Percentiles rank a stretch among this genome's conserved stretches.
phyloP scores from a whole-genome alignment of 92 coral and sea anemone genomes.

The Plumapathes pennacea region DNA sequence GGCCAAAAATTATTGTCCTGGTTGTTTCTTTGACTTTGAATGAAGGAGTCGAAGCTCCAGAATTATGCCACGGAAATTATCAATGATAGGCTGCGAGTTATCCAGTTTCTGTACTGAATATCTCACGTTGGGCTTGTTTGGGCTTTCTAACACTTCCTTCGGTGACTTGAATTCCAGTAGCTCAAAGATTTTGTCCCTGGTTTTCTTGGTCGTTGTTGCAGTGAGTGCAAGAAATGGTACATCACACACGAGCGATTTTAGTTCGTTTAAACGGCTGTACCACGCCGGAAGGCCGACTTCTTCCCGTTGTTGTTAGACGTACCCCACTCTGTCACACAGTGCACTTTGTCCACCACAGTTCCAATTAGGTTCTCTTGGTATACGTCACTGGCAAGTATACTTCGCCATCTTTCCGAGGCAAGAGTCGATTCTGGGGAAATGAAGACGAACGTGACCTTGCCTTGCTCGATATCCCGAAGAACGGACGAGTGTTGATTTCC shows the following conservation, averaged over 20 bases:
- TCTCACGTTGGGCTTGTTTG: conserved; percentile 28
- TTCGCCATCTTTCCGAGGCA: conserved; percentile 1
- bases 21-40: too few relatives aligned
- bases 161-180: conserved; percentile 19
- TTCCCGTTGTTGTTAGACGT: conserved; percentile 12
- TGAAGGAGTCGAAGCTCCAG: too few relatives aligned
- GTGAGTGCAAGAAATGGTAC: conserved; percentile 46
- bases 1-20: too few relatives aligned
- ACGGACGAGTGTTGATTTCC: conserved; percentile 11
- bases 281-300: conserved; percentile 17
- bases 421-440: conserved; percentile 46
- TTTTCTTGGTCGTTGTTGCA: conserved; percentile 35
- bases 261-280: conserved; percentile 28
- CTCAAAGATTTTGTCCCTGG: conserved; percentile 31
- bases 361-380: conserved; percentile 26
- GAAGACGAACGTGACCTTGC: conserved; percentile 16
- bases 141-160: conserved; percentile 29
- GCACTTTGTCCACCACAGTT: conserved; percentile 13
- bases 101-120: conserved; percentile 11
- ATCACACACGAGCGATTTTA: conserved; percentile 11
- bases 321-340: conserved; percentile 46
- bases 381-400: conserved; percentile 18
- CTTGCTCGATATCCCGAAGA: conserved; percentile 17
- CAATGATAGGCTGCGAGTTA: conserved; percentile 15
- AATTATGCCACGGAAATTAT: conserved; percentile 34